Evolutionary conservation across 2,113 vertebrate genomes (phyloP), one percentile per base, ranked within the genome.

Genomic region (Syrrhaptes paradoxus): DNA sequence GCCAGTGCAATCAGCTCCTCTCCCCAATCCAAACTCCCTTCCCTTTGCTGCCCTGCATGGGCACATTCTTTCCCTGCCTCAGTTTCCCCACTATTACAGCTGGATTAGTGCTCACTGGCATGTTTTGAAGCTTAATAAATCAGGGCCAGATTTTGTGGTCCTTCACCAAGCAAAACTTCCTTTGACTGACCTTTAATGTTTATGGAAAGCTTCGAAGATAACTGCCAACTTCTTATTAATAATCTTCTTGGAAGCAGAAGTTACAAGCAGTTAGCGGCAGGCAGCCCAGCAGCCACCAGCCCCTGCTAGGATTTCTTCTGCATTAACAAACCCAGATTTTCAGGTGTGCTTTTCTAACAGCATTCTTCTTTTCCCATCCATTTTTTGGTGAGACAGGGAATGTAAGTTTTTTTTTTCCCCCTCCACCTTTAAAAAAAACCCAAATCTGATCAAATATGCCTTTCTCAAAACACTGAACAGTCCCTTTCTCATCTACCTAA

Each of bases 401-500:
- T 93, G 22, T 61, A 87, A 90, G 55, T 71, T 92, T 89, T 49
- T 59, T 41, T 16, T 28, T 19, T 3, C n/a, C 6, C 54, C 32
- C 51, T 77, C 31, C 61, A 85, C 87, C 94, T 92, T 90, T 78
- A 75, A 90, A 81, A 36, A 36, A 87, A 85, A 77, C 22, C 57
- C 54, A 45, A 62, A 19, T 16, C 76, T 88, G 78, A 95, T 96
- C 95, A 55, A 67, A 74, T 91, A 95, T 84, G 93, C 95, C 83
- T 96, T 85, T 87, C 61, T 92, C 72, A 77, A 96, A 95, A 91
- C 36, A 71, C 95, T 51, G 73, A 45, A 81, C 73, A 31, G 94
- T 96, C 89, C 84, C 91, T 89, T 94, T 96, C 96, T 95, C 97
- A 96, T 95, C 95, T 96, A 89, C 97, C 97, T 87, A 94, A 97